Percentiles rank a stretch among this genome's conserved stretches.
These are phyloP conservation scores for Drosophila cognata DNA, from an alignment of 2,888 invertebrate genomes.

Conservation along the genomic window DNA sequence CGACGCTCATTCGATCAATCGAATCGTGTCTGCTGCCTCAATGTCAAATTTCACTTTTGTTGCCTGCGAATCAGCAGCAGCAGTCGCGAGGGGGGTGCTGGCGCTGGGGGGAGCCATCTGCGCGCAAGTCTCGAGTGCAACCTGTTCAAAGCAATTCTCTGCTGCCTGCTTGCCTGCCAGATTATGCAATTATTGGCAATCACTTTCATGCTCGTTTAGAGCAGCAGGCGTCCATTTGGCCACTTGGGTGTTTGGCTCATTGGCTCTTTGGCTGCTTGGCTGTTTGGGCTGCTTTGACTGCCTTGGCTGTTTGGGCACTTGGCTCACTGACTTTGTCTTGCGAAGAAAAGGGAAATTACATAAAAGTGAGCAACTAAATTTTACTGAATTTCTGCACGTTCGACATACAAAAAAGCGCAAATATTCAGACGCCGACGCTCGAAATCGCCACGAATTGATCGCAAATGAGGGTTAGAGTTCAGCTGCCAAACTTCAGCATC, in stretches of 20 bases:
- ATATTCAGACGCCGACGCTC: slow-evolving; percentile 66
- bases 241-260: slow-evolving; percentile 19
- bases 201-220: slow-evolving; percentile 79
- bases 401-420: slow-evolving; percentile 67
- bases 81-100: slow-evolving; percentile 1
- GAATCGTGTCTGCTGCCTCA: slow-evolving; percentile 61
- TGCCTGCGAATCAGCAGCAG: slow-evolving; percentile 50
- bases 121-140: slow-evolving; percentile 47
- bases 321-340: slow-evolving; percentile 42
- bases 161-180: slow-evolving; percentile 41
- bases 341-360: slow-evolving; percentile 80
- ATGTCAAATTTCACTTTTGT: slow-evolving; percentile 77
- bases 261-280: slow-evolving; percentile 43
- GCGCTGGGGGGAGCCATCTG: slow-evolving; percentile 5
- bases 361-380: slow-evolving; percentile 80
- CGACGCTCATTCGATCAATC: slow-evolving; percentile 46
- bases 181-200: slow-evolving; percentile 80
- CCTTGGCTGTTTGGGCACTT: slow-evolving; percentile 31
- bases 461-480: slow-evolving; percentile 80
- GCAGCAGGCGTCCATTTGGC: slow-evolving; percentile 65
- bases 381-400: slow-evolving; percentile 74
- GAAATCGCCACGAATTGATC: slow-evolving; percentile 80
- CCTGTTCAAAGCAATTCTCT: slow-evolving; percentile 71
- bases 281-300: slow-evolving; percentile 17
- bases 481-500: slow-evolving; percentile 36